Evolutionary conservation across 2,888 invertebrate species (phyloP).

Genomic region (Ptilodon capucinus): DNA sequence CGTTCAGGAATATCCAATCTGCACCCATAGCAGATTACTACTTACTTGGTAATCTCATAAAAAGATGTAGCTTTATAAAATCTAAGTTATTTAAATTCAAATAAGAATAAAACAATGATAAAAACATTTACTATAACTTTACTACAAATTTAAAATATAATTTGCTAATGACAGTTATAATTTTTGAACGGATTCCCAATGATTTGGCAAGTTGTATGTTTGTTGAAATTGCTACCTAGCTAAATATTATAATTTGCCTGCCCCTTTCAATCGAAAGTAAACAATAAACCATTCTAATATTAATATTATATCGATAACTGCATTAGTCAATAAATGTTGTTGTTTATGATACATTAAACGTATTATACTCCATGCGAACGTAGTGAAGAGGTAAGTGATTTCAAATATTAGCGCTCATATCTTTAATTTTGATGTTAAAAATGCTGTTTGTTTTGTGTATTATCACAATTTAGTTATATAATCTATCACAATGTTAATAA

Average conservation of each 20-base stretch:
- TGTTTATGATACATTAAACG: conserved; percentile 8
- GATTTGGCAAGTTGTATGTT: conserved; percentile 62
- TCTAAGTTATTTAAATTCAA: too few relatives aligned
- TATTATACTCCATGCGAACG: conserved; percentile 11
- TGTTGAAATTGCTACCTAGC: too few relatives aligned
- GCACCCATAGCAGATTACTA: too few relatives aligned
- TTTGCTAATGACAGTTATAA: too few relatives aligned
- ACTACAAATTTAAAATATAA: background rate
- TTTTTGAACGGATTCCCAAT: conserved; percentile 37
- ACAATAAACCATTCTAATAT: conserved; percentile 13
- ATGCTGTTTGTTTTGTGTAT: conserved; percentile 53
- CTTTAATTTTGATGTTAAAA: conserved; percentile 16
- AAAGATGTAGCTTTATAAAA: too few relatives aligned
- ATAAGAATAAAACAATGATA: too few relatives aligned
- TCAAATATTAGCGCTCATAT: conserved; percentile 45
- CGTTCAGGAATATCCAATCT: background rate
- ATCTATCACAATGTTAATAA: conserved; percentile 58
- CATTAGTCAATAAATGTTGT: conserved; percentile 3
- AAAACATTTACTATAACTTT: too few relatives aligned
- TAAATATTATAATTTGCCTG: too few relatives aligned
- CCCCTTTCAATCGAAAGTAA: conserved; percentile 28
- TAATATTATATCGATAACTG: background rate
- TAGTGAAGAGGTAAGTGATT: conserved; percentile 38
- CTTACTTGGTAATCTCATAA: too few relatives aligned
- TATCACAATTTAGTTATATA: conserved; percentile 57